These are phyloP conservation scores for Petaurus breviceps DNA, from an alignment of 2,113 vertebrate species.

Conservation along the genomic window DNA sequence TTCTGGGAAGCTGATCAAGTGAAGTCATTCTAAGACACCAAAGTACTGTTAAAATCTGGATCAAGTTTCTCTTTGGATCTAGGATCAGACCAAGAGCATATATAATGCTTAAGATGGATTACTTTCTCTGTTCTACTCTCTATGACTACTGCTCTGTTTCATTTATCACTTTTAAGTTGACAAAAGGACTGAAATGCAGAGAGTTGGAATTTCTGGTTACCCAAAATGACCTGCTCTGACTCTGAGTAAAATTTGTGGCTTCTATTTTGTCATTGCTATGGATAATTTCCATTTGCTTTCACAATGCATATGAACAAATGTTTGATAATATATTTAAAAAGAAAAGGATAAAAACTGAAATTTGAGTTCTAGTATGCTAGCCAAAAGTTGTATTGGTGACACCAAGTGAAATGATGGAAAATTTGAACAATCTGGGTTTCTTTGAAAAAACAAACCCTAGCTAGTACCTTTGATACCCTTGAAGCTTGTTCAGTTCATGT, in stretches of 20 bases:
- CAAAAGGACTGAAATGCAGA: slow-evolving; percentile 55
- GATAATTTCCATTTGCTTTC: slow-evolving; percentile 77
- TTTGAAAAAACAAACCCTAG: slow-evolving; percentile 67
- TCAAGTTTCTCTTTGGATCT: slow-evolving; percentile 68
- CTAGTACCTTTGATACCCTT: slow-evolving; percentile 50
- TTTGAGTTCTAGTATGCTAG: slow-evolving; percentile 42
- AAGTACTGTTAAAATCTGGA: slow-evolving; percentile 63
- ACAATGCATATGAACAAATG: slow-evolving; percentile 75
- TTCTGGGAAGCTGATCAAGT: slow-evolving; percentile 70
- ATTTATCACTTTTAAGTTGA: slow-evolving; percentile 69
- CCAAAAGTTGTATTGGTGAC: slow-evolving; percentile 65
- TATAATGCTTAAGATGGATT: slow-evolving; percentile 65
- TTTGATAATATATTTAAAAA: slow-evolving; percentile 70
- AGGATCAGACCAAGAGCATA: slow-evolving; percentile 55
- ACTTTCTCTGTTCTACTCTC: slow-evolving; percentile 56
- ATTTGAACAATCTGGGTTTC: slow-evolving; percentile 64
- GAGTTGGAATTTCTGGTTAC: slow-evolving; percentile 66
- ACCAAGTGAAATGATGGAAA: slow-evolving; percentile 66
- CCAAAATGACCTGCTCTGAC: slow-evolving; percentile 68
- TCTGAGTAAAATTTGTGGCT: slow-evolving; percentile 74
- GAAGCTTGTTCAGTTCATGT: slow-evolving; percentile 41
- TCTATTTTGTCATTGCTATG: slow-evolving; percentile 65
- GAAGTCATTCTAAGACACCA: slow-evolving; percentile 64
- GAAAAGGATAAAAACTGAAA: slow-evolving; percentile 67
- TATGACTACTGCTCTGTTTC: slow-evolving; percentile 55